These are phyloP conservation scores for Aleiodes sp. DNA, from an alignment of 1,140 invertebrate species.

Conservation along the genomic window DNA sequence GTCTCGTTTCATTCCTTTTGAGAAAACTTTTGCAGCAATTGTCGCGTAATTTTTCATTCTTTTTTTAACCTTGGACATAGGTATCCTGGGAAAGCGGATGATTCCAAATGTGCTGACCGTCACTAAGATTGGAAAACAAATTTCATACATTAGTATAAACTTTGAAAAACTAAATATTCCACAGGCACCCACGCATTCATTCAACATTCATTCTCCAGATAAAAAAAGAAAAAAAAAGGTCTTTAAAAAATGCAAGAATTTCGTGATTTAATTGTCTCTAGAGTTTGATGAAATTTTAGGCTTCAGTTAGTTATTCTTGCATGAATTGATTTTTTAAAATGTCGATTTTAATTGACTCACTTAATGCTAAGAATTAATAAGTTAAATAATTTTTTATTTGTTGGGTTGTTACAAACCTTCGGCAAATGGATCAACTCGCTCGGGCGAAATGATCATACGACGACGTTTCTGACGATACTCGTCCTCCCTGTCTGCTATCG, in stretches of 20 bases:
- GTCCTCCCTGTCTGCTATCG: constrained; percentile 95
- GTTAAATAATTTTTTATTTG: not conserved
- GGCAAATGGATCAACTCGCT: constrained; percentile 95
- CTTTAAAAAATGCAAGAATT: constrained; percentile 16
- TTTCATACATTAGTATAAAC: constrained; percentile 62
- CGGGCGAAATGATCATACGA: constrained; percentile 94
- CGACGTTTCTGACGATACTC: constrained; percentile 91
- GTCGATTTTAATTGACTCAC: constrained; percentile 1
- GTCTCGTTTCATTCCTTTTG: not conserved
- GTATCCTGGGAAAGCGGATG: constrained; percentile 61
- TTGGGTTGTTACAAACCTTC: constrained; percentile 79
- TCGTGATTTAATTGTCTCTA: not conserved
- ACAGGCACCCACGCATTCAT: not conserved
- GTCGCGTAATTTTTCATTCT: constrained; percentile 38
- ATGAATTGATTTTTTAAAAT: not conserved
- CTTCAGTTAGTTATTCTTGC: not conserved
- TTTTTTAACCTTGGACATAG: constrained; percentile 60
- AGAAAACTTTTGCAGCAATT: constrained; percentile 47
- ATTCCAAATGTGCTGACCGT: constrained; percentile 61
- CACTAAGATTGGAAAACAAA: constrained; percentile 65
- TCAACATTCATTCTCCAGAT: constrained; percentile 7
- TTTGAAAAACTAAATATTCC: constrained; percentile 56
- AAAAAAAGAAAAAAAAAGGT: not conserved
- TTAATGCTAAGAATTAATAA: constrained; percentile 15
- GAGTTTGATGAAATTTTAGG: not conserved